Percentiles rank a stretch among this genome's conserved stretches.
Evolutionary conservation across 2,888 invertebrate genomes (phyloP).

Genomic region (Zaprionus obscuricornis): DNA sequence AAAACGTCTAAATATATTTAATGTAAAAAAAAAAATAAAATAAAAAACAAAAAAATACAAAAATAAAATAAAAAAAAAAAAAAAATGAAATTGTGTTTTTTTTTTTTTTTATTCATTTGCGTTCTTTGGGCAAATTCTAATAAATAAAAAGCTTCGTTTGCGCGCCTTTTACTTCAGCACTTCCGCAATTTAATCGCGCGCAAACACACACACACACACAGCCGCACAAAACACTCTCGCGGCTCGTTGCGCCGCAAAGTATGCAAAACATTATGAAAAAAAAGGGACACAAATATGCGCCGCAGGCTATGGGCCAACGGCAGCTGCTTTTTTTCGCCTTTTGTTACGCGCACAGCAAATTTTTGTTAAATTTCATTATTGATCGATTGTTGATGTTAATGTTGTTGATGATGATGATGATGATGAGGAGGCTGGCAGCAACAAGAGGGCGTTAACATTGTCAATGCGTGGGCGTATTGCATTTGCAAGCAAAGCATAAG

Average conservation of each 20-base stretch:
- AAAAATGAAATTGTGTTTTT: slow-evolving; percentile 30
- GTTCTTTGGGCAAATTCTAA: slow-evolving; percentile 17
- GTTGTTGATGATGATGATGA: slow-evolving; percentile 7
- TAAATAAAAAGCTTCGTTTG: slow-evolving; percentile 28
- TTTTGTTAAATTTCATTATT: slow-evolving; percentile 76
- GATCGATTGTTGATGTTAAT: slow-evolving; percentile 39
- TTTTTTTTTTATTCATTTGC: slow-evolving; percentile 25
- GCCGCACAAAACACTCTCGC: slow-evolving; percentile 53
- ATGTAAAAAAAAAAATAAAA: slow-evolving; percentile 62
- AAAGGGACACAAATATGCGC: slow-evolving; percentile 33
- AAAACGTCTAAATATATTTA: slow-evolving; percentile 77
- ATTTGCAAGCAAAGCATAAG: slow-evolving; percentile 28
- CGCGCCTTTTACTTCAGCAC: slow-evolving; percentile 41
- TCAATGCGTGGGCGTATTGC: slow-evolving; percentile 18
- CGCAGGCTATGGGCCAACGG: slow-evolving; percentile 46
- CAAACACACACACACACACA: no score
- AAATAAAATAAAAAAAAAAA: slow-evolving; percentile 51
- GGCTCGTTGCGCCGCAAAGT: slow-evolving; percentile 46
- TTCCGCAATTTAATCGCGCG: slow-evolving; percentile 66
- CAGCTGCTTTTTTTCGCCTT: slow-evolving; percentile 24
- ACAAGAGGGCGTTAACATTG: neutral
- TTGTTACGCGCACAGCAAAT: slow-evolving; percentile 44
- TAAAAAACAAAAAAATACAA: slow-evolving; percentile 14
- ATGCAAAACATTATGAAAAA: slow-evolving; percentile 45
- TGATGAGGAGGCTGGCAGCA: neutral